phyloP scores from a whole-genome alignment of 2,797 vertebrate species.

The Brachyrhaphis roseni region DNA sequence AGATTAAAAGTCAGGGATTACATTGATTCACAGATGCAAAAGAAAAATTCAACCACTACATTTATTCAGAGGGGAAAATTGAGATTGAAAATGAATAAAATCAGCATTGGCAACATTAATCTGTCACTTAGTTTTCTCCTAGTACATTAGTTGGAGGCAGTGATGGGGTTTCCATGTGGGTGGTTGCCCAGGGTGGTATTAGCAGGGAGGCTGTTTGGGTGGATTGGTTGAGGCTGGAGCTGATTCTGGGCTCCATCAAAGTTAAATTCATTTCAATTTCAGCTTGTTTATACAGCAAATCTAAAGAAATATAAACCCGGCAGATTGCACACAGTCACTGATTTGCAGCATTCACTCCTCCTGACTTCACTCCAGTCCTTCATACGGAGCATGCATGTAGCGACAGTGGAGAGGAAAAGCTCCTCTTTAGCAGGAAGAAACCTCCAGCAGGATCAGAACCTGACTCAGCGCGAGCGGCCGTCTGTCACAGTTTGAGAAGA shows the following conservation, averaged over 20 bases:
- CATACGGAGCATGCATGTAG: no score
- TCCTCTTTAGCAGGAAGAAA: no score
- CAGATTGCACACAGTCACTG: no score
- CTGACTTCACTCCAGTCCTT: no score
- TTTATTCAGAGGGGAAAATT: not conserved
- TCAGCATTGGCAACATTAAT: not conserved
- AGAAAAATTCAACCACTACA: not conserved
- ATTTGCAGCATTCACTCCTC: no score
- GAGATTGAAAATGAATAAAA: not conserved
- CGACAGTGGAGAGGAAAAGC: no score
- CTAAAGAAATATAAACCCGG: no score
- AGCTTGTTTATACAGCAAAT: no score
- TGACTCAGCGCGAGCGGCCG: no score
- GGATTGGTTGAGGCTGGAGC: not conserved
- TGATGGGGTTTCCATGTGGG: not conserved
- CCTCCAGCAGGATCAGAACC: no score
- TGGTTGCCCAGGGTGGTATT: not conserved
- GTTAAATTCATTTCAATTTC: no score
- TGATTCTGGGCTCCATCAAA: not conserved
- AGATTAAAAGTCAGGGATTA: slow-evolving; percentile 36
- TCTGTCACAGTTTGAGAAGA: no score
- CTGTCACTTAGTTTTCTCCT: not conserved
- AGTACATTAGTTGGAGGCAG: not conserved
- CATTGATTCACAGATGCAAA: not conserved
- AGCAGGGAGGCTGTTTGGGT: not conserved